A percentile compares a stretch with the other conserved stretches of the same genome.
These are phyloP conservation scores for Limonius californicus DNA, from an alignment of 1,140 invertebrate species.

Conservation along the genomic window DNA sequence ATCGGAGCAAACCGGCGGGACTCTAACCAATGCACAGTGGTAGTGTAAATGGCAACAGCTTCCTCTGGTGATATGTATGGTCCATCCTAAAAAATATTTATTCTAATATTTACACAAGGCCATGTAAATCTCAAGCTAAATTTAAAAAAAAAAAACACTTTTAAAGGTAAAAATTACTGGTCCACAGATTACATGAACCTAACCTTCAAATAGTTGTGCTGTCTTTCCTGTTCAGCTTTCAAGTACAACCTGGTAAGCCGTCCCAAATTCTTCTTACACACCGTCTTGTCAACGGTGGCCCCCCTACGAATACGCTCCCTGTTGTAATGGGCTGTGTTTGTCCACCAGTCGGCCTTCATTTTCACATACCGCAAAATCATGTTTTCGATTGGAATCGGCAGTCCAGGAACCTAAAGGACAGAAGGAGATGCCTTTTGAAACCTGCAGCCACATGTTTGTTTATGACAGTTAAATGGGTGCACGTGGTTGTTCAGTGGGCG, in stretches of 20 bases:
- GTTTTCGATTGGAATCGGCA: conserved; percentile 99
- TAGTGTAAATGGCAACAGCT: conserved; percentile 99
- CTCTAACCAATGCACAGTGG: conserved; percentile 99
- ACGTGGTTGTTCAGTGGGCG: conserved; percentile 5
- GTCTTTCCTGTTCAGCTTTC: conserved; percentile 98
- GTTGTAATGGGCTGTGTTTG: conserved; percentile 99
- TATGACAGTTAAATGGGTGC: no score
- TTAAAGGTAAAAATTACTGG: no score
- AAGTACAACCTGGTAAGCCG: conserved; percentile 93
- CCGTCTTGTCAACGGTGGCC: conserved; percentile 97
- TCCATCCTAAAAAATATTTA: conserved; percentile 69
- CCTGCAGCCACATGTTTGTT: no score
- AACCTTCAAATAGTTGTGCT: conserved; percentile 95
- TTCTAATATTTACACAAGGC: no score
- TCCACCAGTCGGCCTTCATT: conserved; percentile 99
- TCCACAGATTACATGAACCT: conserved; percentile 41
- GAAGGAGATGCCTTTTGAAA: neutral
- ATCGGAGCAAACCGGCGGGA: conserved; percentile 97
- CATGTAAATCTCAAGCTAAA: no score
- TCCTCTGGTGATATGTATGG: conserved; percentile 99
- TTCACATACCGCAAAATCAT: conserved; percentile 99
- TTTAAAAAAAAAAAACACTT: no score
- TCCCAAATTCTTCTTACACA: conserved; percentile 99
- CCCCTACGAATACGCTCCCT: conserved; percentile 90
- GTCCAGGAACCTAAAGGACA: conserved; percentile 79